Evolutionary conservation across 2,113 vertebrate species (phyloP), one percentile per base, ranked within the genome.

Genomic region (Sebastes schlegelii): DNA sequence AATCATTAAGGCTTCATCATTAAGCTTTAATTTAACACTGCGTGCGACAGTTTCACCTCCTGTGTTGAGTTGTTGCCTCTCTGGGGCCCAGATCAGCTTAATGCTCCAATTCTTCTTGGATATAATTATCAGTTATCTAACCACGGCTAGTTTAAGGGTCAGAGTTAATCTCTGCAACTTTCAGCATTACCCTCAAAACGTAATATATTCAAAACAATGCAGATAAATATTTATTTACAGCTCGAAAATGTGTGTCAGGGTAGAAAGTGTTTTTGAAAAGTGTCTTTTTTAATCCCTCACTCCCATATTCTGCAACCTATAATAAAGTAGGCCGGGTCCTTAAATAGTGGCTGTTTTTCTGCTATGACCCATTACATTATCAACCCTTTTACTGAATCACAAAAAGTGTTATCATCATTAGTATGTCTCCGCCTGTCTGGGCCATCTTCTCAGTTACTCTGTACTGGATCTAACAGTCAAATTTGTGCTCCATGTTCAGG

Each of bases 401-500:
- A 55, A 34, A 57, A 71, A 12, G 40, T 66, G 54, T n/a, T 10
- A 67, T 21, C 23, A 34, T 43, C 19, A 52, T 26, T 80, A 49
- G 48, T 21, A 4, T 46, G 21, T 34, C 10, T 48, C 8, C 1
- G 4, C n/a, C 42, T 43, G 16, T 46, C 43, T 17, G 34, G 12
- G 6, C n/a, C 14, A 51, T 67, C 48, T 42, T 58, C 62, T 65
- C 21, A 9, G 8, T 17, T 6, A 14, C 17, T 71, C 10, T 19
- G 34, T 6, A 6, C 58, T 66, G 45, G 2, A 42, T 55, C 16
- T 45, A 54, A 66, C 10, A 48, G 1, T n/a, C 46, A 26, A 2
- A 4, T 60, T 49, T 84, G 9, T 68, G 11, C 8, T 73, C 26
- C 43, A 4, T 77, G 69, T 66, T 68, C 91, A 99, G 98, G 9